phyloP scores from a whole-genome alignment of 2,113 vertebrate genomes.

The Elephas maximus region DNA sequence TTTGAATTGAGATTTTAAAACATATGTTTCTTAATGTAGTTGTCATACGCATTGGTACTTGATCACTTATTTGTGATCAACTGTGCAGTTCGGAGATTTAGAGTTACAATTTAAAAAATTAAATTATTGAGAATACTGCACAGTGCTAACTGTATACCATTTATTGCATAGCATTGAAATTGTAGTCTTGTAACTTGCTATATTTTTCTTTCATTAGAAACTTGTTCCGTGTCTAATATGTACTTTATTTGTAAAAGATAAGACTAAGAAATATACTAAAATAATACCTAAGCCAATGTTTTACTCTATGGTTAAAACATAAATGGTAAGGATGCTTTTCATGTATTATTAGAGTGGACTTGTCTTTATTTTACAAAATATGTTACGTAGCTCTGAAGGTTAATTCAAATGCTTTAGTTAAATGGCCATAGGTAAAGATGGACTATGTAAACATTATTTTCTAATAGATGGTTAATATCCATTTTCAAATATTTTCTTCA shows the following conservation, averaged over 20 bases:
- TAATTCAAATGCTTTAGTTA: neutral
- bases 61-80: neutral
- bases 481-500: neutral
- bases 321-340: neutral
- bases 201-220: neutral
- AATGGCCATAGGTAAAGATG: neutral
- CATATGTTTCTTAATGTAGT: neutral
- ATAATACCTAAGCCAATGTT: neutral
- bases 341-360: neutral
- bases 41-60: neutral
- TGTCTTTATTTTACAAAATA: neutral
- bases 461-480: neutral
- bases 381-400: neutral
- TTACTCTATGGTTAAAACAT: neutral
- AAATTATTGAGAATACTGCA: neutral
- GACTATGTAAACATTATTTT: neutral
- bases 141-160: neutral
- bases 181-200: neutral
- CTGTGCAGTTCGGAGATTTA: neutral
- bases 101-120: neutral
- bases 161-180: neutral
- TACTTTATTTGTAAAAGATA: neutral
- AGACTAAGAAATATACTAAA: neutral
- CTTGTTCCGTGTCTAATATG: neutral
- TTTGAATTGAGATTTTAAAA: neutral